Evolutionary conservation across 1,140 invertebrate genomes (phyloP), one percentile per base, ranked within the genome.

Genomic region (Probaryconus sp.): DNA sequence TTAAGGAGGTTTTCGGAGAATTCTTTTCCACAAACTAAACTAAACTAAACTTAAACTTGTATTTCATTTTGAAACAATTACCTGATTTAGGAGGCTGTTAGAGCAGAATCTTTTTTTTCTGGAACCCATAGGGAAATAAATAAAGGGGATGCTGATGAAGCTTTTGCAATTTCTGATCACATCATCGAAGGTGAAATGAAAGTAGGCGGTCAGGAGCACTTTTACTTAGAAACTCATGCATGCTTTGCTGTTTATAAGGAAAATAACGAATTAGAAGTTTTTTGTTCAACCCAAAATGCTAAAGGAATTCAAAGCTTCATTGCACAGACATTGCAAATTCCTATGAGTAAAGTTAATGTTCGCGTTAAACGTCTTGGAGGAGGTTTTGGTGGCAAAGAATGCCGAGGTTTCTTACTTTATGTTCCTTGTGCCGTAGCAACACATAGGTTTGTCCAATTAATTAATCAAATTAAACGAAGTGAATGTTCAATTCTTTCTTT

Each of bases 341-440:
- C 93, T 0, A 89, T 91, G 58, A 95, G 96, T 82, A 91, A 91
- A 75, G 89, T 98, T 16, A 90, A 92, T 1, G 91, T 92, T 4
- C 91, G 91, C 69, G 93, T 95, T 0, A 97, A 97, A 83, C 90
- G 97, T 42, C 85, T 98, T 77, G 97, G 97, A 6, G 97, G 97
- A 31, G 97, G 96, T 20, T 99, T 98, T 88, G 97, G 97, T 11
- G 97, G 97, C 1, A 99, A 99, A 88, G 97, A 98, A 84, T 93
- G 93, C 0, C 89, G 94, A 53, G 88, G 90, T 5, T 87, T 90
- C 14, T 72, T 92, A 1, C 69, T 92, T 2, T 90, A 92, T 35
- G 74, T 94, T 6, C 92, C 93, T 1, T 91, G 90, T 9, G 91
- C 92, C 3, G 74, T 94, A 2, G 93, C 93, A 5, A 92, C 93